Evolutionary conservation across 2,888 invertebrate genomes (phyloP).

Genomic region (Helicoverpa assulta): DNA sequence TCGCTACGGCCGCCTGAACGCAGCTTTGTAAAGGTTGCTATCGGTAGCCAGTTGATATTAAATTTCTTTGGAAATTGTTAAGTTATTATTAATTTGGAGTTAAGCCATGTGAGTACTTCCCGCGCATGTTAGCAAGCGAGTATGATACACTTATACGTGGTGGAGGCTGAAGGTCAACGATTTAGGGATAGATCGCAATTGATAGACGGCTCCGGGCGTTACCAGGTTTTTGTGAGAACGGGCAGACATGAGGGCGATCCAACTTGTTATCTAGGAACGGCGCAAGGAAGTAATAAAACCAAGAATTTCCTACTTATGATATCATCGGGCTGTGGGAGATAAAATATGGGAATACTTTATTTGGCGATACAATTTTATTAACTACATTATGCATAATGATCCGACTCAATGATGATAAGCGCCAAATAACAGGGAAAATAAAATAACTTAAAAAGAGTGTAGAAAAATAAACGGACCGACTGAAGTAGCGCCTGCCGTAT

Average conservation of each 20-base stretch:
- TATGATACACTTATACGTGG: slow-evolving; percentile 4
- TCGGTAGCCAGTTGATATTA: slow-evolving; percentile 27
- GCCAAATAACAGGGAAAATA: slow-evolving; percentile 33
- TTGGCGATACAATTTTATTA: slow-evolving; percentile 25
- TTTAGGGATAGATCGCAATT: slow-evolving; percentile 10
- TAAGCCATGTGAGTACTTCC: not conserved
- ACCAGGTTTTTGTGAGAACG: slow-evolving; percentile 16
- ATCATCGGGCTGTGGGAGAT: not conserved
- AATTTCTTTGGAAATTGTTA: slow-evolving; percentile 27
- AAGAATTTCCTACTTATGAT: slow-evolving; percentile 24
- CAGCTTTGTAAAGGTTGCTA: slow-evolving; percentile 31
- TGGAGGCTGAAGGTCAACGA: slow-evolving; percentile 12
- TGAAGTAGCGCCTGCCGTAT: slow-evolving; percentile 15
- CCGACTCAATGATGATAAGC: slow-evolving; percentile 28
- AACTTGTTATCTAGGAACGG: slow-evolving; percentile 34
- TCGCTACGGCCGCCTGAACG: slow-evolving; percentile 17
- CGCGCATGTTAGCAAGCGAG: not conserved
- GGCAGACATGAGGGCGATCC: slow-evolving; percentile 23
- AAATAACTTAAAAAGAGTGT: slow-evolving; percentile 25
- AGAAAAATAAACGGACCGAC: slow-evolving; percentile 24
- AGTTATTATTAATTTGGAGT: slow-evolving; percentile 32
- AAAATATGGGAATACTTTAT: not conserved
- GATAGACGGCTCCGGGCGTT: slow-evolving; percentile 8
- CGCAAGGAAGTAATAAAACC: slow-evolving; percentile 33
- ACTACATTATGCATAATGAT: slow-evolving; percentile 19